Evolutionary conservation across 2,113 vertebrate genomes (phyloP), one percentile per base, ranked within the genome.

Genomic region (Natator depressus): DNA sequence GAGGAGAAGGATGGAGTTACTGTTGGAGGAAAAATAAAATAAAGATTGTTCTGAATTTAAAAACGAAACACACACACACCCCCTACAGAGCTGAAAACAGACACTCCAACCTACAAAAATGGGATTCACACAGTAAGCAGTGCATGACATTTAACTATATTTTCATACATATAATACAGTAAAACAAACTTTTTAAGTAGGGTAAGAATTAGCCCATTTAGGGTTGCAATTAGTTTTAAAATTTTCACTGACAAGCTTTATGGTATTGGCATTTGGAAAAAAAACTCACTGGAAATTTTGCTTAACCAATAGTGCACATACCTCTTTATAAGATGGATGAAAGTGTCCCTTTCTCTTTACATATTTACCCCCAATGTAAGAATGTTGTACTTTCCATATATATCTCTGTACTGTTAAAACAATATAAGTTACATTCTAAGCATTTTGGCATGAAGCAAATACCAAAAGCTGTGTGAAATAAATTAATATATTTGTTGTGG

Each of bases 401-500:
- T 10, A 10, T 69, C 2, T n/a, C 35, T 17, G 16, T 2, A 17
- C 16, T 53, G 4, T 0, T 53, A 16, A 24, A 62, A 53, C 0
- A 19, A 35, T 88, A 82, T 7, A 82, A 10, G 13, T 11, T 27
- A 46, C 2, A 57, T 38, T 3, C 12, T 2, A 19, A 76, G 89
- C 6, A 24, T 5, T 62, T 0, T 87, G 82, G 81, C 89, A 85
- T 78, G 84, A 76, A 27, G 54, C 85, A 94, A 84, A 90, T 89
- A 83, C 2, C 35, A 80, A 69, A 8, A 95, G 29, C 3, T 8
- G 4, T 12, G 35, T 47, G 54, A 94, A 95, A 84, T 12, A 65
- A 82, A 38, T 22, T 9, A 4, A 20, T 59, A 27, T 47, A 72
- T 89, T 80, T 87, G 87, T 49, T 91, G 92, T 90, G 94, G 93